A percentile compares a stretch with the other conserved stretches of the same genome.
These are phyloP conservation scores for Thelaira solivaga DNA, from an alignment of 2,888 invertebrate genomes.

Conservation along the genomic window DNA sequence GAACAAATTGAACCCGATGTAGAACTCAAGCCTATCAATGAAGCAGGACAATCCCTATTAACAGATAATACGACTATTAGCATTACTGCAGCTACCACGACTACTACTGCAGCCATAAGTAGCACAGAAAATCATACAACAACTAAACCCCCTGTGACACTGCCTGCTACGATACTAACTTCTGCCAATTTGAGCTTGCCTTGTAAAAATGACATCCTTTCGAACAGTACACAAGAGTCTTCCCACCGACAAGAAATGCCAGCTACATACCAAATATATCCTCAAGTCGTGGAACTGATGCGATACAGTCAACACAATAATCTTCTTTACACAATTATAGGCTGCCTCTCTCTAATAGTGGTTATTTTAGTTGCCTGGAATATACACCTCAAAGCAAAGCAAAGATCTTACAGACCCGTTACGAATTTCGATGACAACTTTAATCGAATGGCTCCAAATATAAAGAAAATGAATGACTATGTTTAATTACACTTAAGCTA, in stretches of 20 bases:
- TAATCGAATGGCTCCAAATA: conserved; percentile 68
- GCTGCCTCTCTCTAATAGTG: conserved; percentile 63
- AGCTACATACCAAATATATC: conserved; percentile 67
- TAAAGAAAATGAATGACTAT: conserved; percentile 66
- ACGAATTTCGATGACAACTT: conserved; percentile 75
- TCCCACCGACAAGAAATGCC: conserved; percentile 60
- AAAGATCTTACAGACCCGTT: conserved; percentile 76
- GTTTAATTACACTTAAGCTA: conserved; percentile 56
- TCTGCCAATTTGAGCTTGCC: conserved; percentile 33
- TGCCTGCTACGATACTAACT: background rate
- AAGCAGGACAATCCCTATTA: background rate
- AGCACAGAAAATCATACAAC: conserved; percentile 11
- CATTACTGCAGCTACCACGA: background rate
- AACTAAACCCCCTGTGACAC: background rate
- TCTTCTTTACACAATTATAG: conserved; percentile 66
- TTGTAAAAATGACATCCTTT: conserved; percentile 28
- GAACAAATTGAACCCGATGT: conserved; percentile 50
- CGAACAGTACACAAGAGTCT: conserved; percentile 34
- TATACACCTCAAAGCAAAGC: conserved; percentile 70
- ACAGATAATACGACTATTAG: background rate
- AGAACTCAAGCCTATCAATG: conserved; percentile 49
- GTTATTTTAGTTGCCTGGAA: conserved; percentile 65
- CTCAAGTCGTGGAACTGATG: conserved; percentile 69
- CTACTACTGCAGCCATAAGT: conserved; percentile 9
- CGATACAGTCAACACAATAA: conserved; percentile 64